phyloP scores from a whole-genome alignment of 1,140 invertebrate species.

The Papilio polytes region DNA sequence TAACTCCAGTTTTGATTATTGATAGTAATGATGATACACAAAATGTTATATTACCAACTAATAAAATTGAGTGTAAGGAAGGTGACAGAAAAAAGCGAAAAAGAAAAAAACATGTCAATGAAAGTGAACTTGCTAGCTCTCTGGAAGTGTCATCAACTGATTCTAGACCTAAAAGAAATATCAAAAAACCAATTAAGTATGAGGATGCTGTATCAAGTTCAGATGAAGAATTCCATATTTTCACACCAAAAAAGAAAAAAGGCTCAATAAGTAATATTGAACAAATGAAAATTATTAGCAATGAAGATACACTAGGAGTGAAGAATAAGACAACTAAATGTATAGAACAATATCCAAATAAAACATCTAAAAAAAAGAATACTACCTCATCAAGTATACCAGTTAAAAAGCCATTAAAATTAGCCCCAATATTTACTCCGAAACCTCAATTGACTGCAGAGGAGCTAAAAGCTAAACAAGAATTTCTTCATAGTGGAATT shows the following conservation, averaged over 20 bases:
- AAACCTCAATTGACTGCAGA: constrained; percentile 83
- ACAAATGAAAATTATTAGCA: constrained; percentile 22
- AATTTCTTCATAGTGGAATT: constrained; percentile 85
- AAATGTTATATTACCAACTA: background rate
- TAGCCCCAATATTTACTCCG: constrained; percentile 86
- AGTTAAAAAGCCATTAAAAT: constrained; percentile 56
- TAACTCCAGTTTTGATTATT: constrained; percentile 4
- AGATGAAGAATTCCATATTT: constrained; percentile 76
- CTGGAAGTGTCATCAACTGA: background rate
- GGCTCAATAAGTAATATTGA: constrained; percentile 46
- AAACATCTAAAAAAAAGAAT: constrained; percentile 40
- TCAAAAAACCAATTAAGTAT: constrained; percentile 64
- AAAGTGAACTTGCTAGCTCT: constrained; percentile 14
- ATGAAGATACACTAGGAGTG: constrained; percentile 34
- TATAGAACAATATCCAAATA: constrained; percentile 34
- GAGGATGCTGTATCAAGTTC: constrained; percentile 67
- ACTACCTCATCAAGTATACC: constrained; percentile 30
- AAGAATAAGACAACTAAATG: constrained; percentile 26
- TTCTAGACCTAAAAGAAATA: constrained; percentile 34
- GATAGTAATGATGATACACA: background rate
- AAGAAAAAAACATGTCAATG: constrained; percentile 36
- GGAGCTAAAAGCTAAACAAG: constrained; percentile 84
- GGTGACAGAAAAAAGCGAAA: constrained; percentile 47
- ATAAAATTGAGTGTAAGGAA: constrained; percentile 24
- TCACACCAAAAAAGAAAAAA: constrained; percentile 77